These are phyloP conservation scores for Phaenicophaeus curvirostris DNA, from an alignment of 2,797 vertebrate species.

Conservation along the genomic window DNA sequence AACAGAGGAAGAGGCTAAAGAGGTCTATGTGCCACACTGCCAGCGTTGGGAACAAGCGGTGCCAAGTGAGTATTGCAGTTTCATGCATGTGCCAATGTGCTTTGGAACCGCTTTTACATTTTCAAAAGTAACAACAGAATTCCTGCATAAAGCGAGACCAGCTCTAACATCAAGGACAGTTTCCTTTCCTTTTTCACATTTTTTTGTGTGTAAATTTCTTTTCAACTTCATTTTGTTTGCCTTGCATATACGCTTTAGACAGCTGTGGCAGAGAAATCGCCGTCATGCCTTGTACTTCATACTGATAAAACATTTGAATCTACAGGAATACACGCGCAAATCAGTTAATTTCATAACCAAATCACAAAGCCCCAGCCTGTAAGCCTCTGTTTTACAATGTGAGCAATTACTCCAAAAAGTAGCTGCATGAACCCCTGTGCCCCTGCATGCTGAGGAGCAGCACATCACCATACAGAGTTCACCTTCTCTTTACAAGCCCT, in stretches of 20 bases:
- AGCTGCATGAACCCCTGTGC: background rate
- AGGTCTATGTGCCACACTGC: slow-evolving; percentile 81
- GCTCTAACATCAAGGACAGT: slow-evolving; percentile 64
- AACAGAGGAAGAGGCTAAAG: slow-evolving; percentile 84
- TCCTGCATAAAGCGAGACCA: slow-evolving; percentile 77
- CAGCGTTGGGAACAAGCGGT: slow-evolving; percentile 74
- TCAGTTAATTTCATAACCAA: slow-evolving; percentile 44
- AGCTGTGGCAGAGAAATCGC: background rate
- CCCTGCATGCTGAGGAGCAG: background rate
- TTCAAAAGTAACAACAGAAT: slow-evolving; percentile 83
- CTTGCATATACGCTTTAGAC: background rate
- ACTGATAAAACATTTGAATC: slow-evolving; percentile 42
- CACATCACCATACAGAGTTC: background rate
- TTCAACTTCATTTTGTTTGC: background rate
- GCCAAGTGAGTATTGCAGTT: slow-evolving; percentile 82
- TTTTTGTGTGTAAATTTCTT: background rate
- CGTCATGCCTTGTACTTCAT: background rate
- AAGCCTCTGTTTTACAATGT: slow-evolving; percentile 38
- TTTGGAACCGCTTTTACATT: slow-evolving; percentile 79
- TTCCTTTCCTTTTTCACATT: slow-evolving; percentile 16
- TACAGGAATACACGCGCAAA: background rate
- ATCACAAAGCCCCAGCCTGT: slow-evolving; percentile 49
- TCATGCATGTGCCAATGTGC: slow-evolving; percentile 76
- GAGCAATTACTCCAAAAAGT: slow-evolving; percentile 40
- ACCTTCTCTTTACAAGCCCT: background rate